A percentile compares a stretch with the other conserved stretches of the same genome.
phyloP scores from a whole-genome alignment of 2,888 invertebrate genomes.

The Tenodera sinensis region DNA sequence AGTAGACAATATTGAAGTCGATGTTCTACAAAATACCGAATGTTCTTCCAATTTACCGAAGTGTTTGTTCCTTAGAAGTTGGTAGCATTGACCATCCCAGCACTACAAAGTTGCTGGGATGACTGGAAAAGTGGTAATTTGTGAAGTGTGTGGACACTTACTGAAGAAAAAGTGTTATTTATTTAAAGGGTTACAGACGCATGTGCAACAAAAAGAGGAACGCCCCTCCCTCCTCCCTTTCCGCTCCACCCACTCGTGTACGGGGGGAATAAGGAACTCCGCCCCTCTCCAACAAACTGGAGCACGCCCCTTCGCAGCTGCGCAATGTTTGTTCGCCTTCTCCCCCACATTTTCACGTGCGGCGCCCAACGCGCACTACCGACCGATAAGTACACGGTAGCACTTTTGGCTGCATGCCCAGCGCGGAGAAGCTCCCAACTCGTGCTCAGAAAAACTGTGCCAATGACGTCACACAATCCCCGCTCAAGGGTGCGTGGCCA shows the following conservation, averaged over 20 bases:
- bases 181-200: neutral
- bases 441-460: too few relatives aligned
- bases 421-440: too few relatives aligned
- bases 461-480: too few relatives aligned
- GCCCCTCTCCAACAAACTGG: neutral
- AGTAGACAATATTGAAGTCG: too few relatives aligned
- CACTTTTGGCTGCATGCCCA: neutral
- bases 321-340: neutral
- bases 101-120: too few relatives aligned
- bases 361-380: neutral
- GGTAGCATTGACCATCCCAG: too few relatives aligned
- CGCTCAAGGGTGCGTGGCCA: too few relatives aligned
- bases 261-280: neutral
- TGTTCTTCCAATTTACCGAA: too few relatives aligned
- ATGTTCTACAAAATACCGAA: too few relatives aligned
- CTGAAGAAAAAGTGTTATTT: neutral
- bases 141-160: neutral
- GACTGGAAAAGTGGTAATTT: too few relatives aligned
- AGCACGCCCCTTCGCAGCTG: constrained; percentile 19
- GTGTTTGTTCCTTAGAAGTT: too few relatives aligned
- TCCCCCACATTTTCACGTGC: neutral
- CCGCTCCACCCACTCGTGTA: neutral
- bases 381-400: neutral
- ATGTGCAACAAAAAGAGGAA: neutral
- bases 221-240: neutral